phyloP scores from a whole-genome alignment of 2,113 vertebrate species.

The Silurus asotus region DNA sequence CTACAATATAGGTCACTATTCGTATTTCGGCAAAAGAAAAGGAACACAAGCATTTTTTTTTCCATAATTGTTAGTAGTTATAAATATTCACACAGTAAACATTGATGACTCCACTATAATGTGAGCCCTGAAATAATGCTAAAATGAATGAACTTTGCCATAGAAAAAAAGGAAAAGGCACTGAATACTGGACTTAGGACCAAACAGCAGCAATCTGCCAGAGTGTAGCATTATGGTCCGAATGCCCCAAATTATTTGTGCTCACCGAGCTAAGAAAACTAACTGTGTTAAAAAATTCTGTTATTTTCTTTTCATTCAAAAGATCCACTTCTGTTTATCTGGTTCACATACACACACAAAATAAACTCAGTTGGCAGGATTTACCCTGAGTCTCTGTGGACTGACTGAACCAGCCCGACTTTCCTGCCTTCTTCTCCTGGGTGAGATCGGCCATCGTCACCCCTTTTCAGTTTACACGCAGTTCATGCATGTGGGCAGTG shows the following conservation, averaged over 20 bases:
- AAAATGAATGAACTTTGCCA: background rate
- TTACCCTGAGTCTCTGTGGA: conserved; percentile 95
- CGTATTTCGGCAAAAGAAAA: background rate
- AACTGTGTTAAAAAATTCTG: background rate
- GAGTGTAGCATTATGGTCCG: background rate
- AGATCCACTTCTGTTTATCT: conserved; percentile 13
- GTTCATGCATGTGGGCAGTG: conserved; percentile 81
- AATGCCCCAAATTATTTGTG: background rate
- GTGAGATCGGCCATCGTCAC: conserved; percentile 93
- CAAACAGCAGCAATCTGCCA: conserved; percentile 20
- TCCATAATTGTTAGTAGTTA: background rate
- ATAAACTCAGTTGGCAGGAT: conserved; percentile 41
- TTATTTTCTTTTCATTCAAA: background rate
- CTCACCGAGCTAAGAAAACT: background rate
- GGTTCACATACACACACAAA: conserved; percentile 19
- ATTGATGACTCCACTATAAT: background rate
- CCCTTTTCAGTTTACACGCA: conserved; percentile 84
- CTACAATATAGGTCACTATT: background rate
- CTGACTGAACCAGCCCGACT: conserved; percentile 90
- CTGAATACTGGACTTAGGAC: conserved; percentile 1
- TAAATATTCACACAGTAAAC: background rate
- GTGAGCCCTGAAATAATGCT: background rate
- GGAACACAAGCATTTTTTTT: background rate
- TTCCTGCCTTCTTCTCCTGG: conserved; percentile 90
- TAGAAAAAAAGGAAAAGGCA: background rate